These are phyloP conservation scores for Leuciscus waleckii DNA, from an alignment of 2,797 vertebrate species.

Conservation along the genomic window DNA sequence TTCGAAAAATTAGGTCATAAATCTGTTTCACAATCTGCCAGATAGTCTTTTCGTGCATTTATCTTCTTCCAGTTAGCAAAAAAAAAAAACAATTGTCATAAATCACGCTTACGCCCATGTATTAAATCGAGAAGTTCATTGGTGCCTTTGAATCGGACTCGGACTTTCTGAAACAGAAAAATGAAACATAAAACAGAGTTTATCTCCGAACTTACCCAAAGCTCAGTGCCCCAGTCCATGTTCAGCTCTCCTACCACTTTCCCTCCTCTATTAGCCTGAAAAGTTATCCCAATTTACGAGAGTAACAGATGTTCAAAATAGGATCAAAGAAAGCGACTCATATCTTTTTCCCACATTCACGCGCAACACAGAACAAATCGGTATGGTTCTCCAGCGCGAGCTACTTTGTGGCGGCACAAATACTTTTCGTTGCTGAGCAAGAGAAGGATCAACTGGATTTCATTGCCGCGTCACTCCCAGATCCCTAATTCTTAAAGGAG, in stretches of 20 bases:
- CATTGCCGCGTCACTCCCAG: slow-evolving; percentile 84
- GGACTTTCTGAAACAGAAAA: not conserved
- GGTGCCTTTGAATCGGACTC: no score
- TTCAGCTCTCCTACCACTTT: slow-evolving; percentile 60
- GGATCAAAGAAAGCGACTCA: not conserved
- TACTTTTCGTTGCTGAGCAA: slow-evolving; percentile 70
- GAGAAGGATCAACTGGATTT: slow-evolving; percentile 77
- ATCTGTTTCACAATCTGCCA: not conserved
- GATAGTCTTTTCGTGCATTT: not conserved
- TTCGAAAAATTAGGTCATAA: not conserved
- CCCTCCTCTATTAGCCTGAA: slow-evolving; percentile 70
- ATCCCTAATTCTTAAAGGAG: slow-evolving; percentile 84
- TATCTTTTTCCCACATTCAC: slow-evolving; percentile 1
- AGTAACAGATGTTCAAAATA: slow-evolving; percentile 3
- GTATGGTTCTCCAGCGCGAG: slow-evolving; percentile 22
- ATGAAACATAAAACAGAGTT: not conserved
- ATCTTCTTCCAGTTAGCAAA: not conserved
- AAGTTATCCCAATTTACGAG: slow-evolving; percentile 75
- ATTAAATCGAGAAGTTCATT: no score
- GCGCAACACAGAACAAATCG: slow-evolving; percentile 10
- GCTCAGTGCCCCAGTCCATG: slow-evolving; percentile 86
- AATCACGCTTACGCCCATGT: not conserved
- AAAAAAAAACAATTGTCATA: not conserved
- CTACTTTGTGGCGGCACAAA: slow-evolving; percentile 27
- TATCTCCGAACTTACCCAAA: slow-evolving; percentile 78